Base-by-base conservation (phyloP, 2,888 invertebrate species). In the Diplazon laetatorius region DNA sequence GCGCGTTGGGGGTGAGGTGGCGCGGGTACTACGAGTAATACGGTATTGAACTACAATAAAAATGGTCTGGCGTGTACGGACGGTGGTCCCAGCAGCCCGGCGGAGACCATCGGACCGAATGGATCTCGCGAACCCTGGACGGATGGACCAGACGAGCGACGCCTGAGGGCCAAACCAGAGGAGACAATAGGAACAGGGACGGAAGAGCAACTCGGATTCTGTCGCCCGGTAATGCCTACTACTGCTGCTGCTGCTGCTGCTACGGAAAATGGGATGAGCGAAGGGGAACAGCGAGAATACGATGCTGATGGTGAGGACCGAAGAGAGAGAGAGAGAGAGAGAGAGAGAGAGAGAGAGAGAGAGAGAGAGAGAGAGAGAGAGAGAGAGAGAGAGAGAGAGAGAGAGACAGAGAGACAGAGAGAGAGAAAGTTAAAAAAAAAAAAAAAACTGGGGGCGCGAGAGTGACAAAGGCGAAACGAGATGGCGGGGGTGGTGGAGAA, bases 1-100 rank as follows among this genome's bases (percentile, higher is more conserved):
- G 60, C 57, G 48, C 22, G n/a, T n/a, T n/a, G n/a, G n/a, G 46
- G 14, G 65, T 10, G 22, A 42, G 42, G 44, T 46, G n/a, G n/a
- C n/a, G 57, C 39, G 39, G 48, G 44, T 57, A 66, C 60, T n/a
- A n/a, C n/a, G n/a, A n/a, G 73, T 76, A 71, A 77, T 72, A 75
- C 68, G 50, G 76, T 74, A 82, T 82, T 78, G 79, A 79, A 80
- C 76, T 74, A 74, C 80, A 74, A 82, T 80, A 80, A 83, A 82
- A 81, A 76, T 59, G 76, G 72, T 74, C 44, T 63, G 39, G 50
- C 35, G 18, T 18, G 63, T 46, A 81, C 78, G 78, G 74, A 63
- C 57, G 70, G 66, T 62, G 75, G 63, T 71, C 60, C 70, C n/a
- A n/a, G n/a, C n/a, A 68, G 72, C 50, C 63, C 59, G 72, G 71